Conservation (phyloP, 2,888 invertebrate species). For the Lasioglossum malachurum region DNA sequence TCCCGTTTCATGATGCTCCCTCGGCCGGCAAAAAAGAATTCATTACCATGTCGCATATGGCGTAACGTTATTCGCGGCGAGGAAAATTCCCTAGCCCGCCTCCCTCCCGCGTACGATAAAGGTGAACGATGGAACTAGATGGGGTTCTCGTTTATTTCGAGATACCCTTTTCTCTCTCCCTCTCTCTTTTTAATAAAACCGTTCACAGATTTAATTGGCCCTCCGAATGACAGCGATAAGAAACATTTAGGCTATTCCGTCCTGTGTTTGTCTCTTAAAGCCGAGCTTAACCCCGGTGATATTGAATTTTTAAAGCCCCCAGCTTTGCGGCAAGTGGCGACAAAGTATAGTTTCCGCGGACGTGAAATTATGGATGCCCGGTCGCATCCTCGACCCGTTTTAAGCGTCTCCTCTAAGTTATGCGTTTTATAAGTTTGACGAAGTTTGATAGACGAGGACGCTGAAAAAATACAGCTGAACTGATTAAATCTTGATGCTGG, state of each 20-base stretch:
- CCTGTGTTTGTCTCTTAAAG: neutral
- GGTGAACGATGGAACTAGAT: conserved; percentile 32
- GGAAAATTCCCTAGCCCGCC: neutral
- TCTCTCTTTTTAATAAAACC: conserved; percentile 52
- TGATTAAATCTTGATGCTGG: neutral
- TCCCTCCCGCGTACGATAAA: neutral
- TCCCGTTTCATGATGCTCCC: conserved; percentile 43
- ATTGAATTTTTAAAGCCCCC: conserved; percentile 3
- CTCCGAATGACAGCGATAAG: conserved; percentile 18
- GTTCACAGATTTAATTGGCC: conserved; percentile 33
- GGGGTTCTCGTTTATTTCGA: conserved; percentile 36
- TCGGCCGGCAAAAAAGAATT: conserved; percentile 68
- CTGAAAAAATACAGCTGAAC: neutral
- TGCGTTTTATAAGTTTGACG: neutral
- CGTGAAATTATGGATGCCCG: conserved; percentile 2
- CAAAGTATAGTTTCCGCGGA: neutral
- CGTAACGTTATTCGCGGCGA: conserved; percentile 16
- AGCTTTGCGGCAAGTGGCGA: neutral
- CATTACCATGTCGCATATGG: conserved; percentile 74
- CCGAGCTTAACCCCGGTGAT: neutral
- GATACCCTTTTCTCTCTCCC: conserved; percentile 6
- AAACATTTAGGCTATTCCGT: conserved; percentile 27
- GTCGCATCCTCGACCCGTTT: neutral
- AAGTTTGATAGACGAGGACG: neutral
- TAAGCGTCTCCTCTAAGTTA: neutral